Evolutionary conservation across 92 coral and sea anemone genomes (phyloP), one percentile per base, ranked within the genome.

Genomic region (Porites divaricata): DNA sequence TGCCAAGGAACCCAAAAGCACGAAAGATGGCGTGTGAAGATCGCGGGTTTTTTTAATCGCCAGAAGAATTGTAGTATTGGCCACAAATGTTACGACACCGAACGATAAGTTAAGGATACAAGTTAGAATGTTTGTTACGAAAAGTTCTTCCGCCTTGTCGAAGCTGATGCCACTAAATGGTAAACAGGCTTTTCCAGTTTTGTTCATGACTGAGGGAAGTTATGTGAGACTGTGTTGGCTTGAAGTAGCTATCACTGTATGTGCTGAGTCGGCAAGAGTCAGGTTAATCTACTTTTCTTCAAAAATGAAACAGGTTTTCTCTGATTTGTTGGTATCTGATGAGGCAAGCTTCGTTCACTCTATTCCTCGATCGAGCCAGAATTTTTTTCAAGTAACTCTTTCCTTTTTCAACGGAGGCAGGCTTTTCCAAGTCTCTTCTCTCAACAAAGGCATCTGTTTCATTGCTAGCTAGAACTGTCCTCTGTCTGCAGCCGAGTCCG

Each of bases 1-100:
- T 2, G 88, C 88, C 45, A 35, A 35, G 45, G 0, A 35, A 4
- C 45, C 45, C 6, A 35, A 35, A 35, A 35, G 45, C 5, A 84
- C 65, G 72, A 75, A 75, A 1, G 88, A 74, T 20, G 88, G 88
- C 17, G 81, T 58, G 16, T 56, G 68, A 1, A 84, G 52, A 14
- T 63, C 20, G 1, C 6, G 67, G 2, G 52, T 49, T 17, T 77
- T 67, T 11, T 52, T 15, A 14, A 84, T 84, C 11, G 67, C 75
- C 17, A 62, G 69, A 1, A 84, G 1, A 9, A 84, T 63, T 8
- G 76, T 22, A 48, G 83, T 20, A 63, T 84, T 84, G 1, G 16
- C 83, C 6, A 61, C 2, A 9, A 61, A 26, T 8, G 88, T 80
- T 23, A 49, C 50, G 21, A 76, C n/a, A 4, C 82, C 26, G 51